A percentile compares a stretch with the other conserved stretches of the same genome.
phyloP scores from a whole-genome alignment of 2,888 invertebrate genomes.

The Pristionchus mayeri region DNA sequence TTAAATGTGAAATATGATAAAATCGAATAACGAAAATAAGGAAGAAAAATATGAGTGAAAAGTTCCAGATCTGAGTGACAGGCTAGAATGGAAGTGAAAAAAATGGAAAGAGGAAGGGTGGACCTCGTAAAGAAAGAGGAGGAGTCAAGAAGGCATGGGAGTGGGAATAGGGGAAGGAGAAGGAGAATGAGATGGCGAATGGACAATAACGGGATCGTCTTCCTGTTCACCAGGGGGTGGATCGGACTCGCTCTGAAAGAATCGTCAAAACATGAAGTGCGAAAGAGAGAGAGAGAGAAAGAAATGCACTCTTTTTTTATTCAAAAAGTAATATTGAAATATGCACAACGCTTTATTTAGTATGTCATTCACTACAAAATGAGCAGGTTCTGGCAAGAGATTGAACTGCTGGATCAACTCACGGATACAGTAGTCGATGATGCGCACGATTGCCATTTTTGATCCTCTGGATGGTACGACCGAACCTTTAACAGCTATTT shows the following conservation, averaged over 20 bases:
- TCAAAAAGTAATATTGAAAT: no score
- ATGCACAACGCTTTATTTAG: no score
- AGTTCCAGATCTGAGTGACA: conserved; percentile 2
- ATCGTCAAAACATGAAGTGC: background rate
- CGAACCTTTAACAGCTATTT: background rate
- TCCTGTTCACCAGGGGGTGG: background rate
- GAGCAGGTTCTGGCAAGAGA: background rate
- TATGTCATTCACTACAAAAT: background rate
- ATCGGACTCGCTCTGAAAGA: background rate
- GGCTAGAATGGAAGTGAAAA: background rate
- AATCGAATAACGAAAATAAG: background rate
- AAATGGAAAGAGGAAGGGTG: background rate
- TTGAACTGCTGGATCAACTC: background rate
- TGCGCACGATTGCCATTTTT: conserved; percentile 2
- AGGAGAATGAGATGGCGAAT: background rate
- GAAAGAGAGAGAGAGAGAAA: background rate
- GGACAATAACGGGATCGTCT: background rate
- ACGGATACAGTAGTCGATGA: conserved; percentile 40
- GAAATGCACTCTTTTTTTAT: no score
- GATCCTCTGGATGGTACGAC: conserved; percentile 46
- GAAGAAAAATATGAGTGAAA: background rate
- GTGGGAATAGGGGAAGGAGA: background rate
- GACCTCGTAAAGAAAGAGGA: background rate
- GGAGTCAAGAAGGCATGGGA: background rate
- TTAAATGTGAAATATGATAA: background rate